Evolutionary conservation across 2,888 invertebrate species (phyloP).

Genomic region (Apodemia mormo): DNA sequence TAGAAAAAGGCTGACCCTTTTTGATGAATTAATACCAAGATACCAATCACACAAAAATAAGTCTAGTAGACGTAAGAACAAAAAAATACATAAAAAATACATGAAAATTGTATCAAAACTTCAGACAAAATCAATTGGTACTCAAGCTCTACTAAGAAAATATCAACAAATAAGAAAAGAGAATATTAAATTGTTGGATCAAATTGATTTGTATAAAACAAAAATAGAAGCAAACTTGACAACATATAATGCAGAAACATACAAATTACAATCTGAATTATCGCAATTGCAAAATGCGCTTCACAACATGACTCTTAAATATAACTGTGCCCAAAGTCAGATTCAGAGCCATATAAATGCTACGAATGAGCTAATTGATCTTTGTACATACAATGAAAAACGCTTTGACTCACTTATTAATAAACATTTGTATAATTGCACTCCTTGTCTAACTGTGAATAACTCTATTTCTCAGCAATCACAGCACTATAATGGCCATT

Average conservation of each 20-base stretch:
- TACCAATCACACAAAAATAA: not conserved
- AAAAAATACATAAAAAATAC: not conserved
- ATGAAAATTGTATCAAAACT: not conserved
- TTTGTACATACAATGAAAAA: not conserved
- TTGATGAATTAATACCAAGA: not conserved
- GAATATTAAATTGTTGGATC: not conserved
- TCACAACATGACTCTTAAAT: not conserved
- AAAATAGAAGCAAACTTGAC: not conserved
- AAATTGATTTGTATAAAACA: not conserved
- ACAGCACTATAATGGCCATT: not conserved
- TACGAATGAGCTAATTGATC: not conserved
- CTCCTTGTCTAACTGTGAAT: not conserved
- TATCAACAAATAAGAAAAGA: not conserved
- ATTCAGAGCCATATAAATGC: not conserved
- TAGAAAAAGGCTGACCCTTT: not conserved
- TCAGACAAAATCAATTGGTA: not conserved
- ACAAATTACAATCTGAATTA: conserved; percentile 2
- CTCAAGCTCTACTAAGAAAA: not conserved
- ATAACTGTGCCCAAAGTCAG: not conserved
- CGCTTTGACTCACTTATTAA: not conserved
- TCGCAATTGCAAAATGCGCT: not conserved
- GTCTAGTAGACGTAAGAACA: not conserved
- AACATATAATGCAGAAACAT: not conserved
- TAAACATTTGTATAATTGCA: not conserved
- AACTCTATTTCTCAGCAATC: not conserved